phyloP scores from a whole-genome alignment of 2,797 vertebrate species.

The Propithecus perrieri region DNA sequence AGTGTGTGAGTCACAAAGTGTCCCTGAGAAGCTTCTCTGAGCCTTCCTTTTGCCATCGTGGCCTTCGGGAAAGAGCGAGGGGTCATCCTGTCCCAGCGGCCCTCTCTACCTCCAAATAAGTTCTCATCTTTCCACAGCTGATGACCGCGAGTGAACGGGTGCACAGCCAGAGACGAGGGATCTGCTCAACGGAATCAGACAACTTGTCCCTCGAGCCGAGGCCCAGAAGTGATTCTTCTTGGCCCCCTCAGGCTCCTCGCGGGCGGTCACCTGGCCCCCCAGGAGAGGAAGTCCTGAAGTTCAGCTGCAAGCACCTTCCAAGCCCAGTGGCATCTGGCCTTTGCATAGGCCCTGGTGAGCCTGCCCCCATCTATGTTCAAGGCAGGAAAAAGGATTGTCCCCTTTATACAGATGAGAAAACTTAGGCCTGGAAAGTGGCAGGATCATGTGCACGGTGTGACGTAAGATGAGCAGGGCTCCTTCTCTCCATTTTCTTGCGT shows the following conservation, averaged over 20 bases:
- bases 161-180: neutral
- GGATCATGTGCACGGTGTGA: neutral
- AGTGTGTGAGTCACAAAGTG: neutral
- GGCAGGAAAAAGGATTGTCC: neutral
- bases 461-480: neutral
- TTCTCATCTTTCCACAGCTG: neutral
- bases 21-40: neutral
- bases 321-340: neutral
- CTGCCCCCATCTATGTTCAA: neutral
- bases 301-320: neutral
- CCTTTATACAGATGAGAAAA: neutral
- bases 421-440: neutral
- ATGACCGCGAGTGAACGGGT: neutral
- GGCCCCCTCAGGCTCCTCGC: neutral
- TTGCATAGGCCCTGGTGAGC: neutral
- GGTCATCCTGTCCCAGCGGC: neutral
- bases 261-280: neutral
- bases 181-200: neutral
- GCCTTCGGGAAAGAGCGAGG: neutral
- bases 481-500: neutral
- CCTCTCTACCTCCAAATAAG: neutral
- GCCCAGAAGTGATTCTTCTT: neutral
- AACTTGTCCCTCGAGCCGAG: neutral
- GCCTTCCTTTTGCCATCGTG: neutral
- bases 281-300: neutral